Evolutionary conservation across 2,113 vertebrate genomes (phyloP), one percentile per base, ranked within the genome.

Genomic region (Penelope pileata): DNA sequence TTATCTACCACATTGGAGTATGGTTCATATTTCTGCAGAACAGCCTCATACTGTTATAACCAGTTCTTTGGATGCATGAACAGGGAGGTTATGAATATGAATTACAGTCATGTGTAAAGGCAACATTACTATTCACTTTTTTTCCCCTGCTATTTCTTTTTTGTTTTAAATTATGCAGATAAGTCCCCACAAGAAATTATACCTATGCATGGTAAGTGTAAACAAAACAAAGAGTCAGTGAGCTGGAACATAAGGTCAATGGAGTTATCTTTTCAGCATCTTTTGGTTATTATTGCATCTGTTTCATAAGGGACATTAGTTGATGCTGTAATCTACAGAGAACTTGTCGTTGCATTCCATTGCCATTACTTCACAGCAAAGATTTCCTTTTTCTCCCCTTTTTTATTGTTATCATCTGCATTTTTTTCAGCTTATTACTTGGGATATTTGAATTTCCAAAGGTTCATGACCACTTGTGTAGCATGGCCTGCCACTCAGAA

Each of bases 361-460:
- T 88, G 47, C 34, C 24, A 66, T 53, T 51, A 27, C 56, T 94
- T 82, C 48, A 45, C 17, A 83, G n/a, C 16, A 54, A 80, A 42
- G 10, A 14, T 59, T 77, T 69, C 82, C n/a, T 47, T 94, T 79
- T 38, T 92, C 91, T 96, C n/a, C 96, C n/a, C 86, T 40, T 69
- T 92, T 50, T 88, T 83, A 13, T 76, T 88, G 24, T 38, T 48
- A 29, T 30, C 19, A 29, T 51, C 32, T 82, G 12, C 23, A 50
- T 89, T 88, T 86, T 88, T 43, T 32, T 83, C 50, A 69, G 18
- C 23, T 76, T 78, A 30, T 62, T 24, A 29, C 23, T 83, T 66
- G 34, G 26, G 38, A 48, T 87, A 43, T 24, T 88, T 68, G 30
- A 59, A 36, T 75, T 36, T 89, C 66, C 56, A 68, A 54, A 82